These are phyloP conservation scores for Sabellastarte sp. DNA, from an alignment of 2,888 invertebrate species.

Conservation along the genomic window DNA sequence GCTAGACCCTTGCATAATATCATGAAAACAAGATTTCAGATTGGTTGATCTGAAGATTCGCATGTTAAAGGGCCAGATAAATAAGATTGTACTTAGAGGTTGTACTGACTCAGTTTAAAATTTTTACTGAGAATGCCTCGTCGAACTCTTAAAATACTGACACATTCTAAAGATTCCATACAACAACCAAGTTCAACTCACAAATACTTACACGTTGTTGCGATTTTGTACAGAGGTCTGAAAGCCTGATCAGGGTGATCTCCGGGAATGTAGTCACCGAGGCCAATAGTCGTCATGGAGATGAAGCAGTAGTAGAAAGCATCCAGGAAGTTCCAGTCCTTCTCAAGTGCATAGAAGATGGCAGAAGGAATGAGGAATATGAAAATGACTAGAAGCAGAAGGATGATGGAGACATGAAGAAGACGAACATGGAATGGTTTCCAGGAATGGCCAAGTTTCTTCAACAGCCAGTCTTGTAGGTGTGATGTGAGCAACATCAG, in stretches of 20 bases:
- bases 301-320: constrained; percentile 90
- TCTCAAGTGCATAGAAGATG: constrained; percentile 74
- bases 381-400: constrained; percentile 62
- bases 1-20: too few species aligned
- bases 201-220: constrained; percentile 71
- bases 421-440: constrained; percentile 66
- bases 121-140: too few species aligned
- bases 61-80: too few species aligned
- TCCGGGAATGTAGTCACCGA: constrained; percentile 87
- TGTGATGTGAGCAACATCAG: constrained; percentile 74
- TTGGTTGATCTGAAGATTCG: too few species aligned
- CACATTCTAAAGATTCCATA: too few species aligned
- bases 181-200: too few species aligned
- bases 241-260: constrained; percentile 75
- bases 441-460: constrained; percentile 44
- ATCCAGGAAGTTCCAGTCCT: constrained; percentile 81
- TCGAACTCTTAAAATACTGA: too few species aligned
- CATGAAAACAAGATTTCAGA: too few species aligned
- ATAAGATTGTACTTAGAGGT: too few species aligned
- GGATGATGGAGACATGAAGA: constrained; percentile 72
- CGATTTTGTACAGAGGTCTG: constrained; percentile 79
- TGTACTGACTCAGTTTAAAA: too few species aligned
- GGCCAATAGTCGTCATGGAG: constrained; percentile 80
- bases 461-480: constrained; percentile 65
- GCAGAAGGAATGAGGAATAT: constrained; percentile 76